A percentile compares a stretch with the other conserved stretches of the same genome.
Evolutionary conservation across 64 coral and sea anemone genomes (phyloP).

Genomic region (Montipora sp.): DNA sequence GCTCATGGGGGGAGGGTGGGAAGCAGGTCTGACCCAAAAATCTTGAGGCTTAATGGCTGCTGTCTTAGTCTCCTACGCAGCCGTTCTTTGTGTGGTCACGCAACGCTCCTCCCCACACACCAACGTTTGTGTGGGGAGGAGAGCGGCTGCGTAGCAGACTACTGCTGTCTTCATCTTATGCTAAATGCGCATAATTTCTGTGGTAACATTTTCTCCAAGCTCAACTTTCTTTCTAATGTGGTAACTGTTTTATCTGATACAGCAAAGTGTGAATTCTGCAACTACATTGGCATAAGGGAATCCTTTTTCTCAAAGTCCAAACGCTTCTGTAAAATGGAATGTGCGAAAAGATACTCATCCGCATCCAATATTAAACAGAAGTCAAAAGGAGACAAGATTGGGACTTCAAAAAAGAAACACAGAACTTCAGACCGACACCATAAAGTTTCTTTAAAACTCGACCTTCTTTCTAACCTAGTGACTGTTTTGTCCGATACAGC

Average conservation of each 20-base stretch:
- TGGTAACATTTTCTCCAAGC: neutral
- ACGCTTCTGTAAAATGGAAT: conserved; percentile 99
- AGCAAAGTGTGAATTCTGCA: conserved; percentile 99
- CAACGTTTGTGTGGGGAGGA: too few relatives aligned
- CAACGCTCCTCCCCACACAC: too few relatives aligned
- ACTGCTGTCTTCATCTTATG: neutral
- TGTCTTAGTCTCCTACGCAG: neutral
- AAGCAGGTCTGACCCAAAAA: too few relatives aligned
- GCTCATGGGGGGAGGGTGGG: too few relatives aligned
- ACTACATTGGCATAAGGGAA: conserved; percentile 90
- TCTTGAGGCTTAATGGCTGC: neutral
- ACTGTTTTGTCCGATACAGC: conserved; percentile 73
- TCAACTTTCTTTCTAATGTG: conserved; percentile 42
- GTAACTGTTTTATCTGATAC: conserved; percentile 49
- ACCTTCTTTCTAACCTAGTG: conserved; percentile 57
- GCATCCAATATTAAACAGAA: conserved; percentile 99
- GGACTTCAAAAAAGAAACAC: conserved; percentile 87
- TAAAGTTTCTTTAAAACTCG: conserved; percentile 64
- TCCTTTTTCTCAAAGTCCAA: conserved; percentile 99
- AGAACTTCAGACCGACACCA: conserved; percentile 69
- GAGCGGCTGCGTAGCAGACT: too few relatives aligned
- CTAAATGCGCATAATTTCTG: conserved; percentile 2
- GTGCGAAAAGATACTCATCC: conserved; percentile 96
- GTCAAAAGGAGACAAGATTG: conserved; percentile 79
- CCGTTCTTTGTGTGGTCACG: too few relatives aligned